Percentiles rank a stretch among this genome's conserved stretches.
phyloP scores from a whole-genome alignment of 1,140 invertebrate species.

The Probaryconus sp. region DNA sequence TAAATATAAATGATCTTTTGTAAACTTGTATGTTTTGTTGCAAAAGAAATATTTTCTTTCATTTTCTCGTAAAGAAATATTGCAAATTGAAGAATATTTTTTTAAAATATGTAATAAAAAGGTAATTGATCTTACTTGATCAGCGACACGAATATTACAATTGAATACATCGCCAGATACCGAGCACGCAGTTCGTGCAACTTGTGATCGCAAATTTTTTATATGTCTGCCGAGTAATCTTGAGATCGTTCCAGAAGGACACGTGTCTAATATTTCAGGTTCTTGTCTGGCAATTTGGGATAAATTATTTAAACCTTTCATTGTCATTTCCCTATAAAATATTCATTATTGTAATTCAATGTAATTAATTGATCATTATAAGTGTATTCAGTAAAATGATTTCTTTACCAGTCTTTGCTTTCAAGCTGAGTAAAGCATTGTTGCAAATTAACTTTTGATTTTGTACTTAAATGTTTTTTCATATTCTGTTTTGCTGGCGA shows the following conservation, averaged over 20 bases:
- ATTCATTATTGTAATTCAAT: slow-evolving; percentile 5
- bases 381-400: too few relatives aligned
- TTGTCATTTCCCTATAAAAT: slow-evolving; percentile 85
- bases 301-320: slow-evolving; percentile 86
- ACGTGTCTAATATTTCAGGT: slow-evolving; percentile 81
- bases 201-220: slow-evolving; percentile 92
- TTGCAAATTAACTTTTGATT: slow-evolving; percentile 70
- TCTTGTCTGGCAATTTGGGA: slow-evolving; percentile 86
- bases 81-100: too few relatives aligned
- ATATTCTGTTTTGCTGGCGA: slow-evolving; percentile 20
- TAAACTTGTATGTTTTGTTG: too few relatives aligned
- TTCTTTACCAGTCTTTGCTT: slow-evolving; percentile 85
- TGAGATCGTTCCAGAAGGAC: slow-evolving; percentile 81
- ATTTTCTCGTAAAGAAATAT: too few relatives aligned
- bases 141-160: slow-evolving; percentile 84
- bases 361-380: slow-evolving; percentile 7
- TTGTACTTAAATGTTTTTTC: slow-evolving; percentile 64
- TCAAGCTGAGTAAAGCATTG: slow-evolving; percentile 84
- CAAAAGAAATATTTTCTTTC: too few relatives aligned
- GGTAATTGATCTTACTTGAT: slow-evolving; percentile 81
- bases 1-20: too few relatives aligned
- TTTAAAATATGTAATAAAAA: too few relatives aligned
- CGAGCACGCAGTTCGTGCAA: slow-evolving; percentile 90
- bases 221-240: slow-evolving; percentile 87
- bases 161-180: slow-evolving; percentile 88